Conservation (phyloP, 2,113 vertebrate species). For the Bufo bufo region DNA sequence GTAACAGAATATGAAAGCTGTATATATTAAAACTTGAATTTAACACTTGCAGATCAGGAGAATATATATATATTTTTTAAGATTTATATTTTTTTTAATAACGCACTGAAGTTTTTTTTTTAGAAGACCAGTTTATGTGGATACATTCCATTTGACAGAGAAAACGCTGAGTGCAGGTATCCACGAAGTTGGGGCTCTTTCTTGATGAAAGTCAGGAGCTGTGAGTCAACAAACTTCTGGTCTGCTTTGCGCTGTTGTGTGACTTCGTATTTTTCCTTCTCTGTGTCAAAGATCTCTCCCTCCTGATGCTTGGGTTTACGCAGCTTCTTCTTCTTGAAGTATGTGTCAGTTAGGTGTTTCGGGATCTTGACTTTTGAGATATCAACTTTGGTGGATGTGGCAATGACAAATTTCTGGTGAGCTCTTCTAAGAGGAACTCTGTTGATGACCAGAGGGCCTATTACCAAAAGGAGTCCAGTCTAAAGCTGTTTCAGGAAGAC, state of each 20-base stretch:
- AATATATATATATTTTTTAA: no score
- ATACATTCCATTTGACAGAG: conserved; percentile 87
- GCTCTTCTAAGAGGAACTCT: conserved; percentile 92
- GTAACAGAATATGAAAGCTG: no score
- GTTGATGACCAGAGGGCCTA: conserved; percentile 89
- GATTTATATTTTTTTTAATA: conserved; percentile 68
- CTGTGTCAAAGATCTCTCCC: conserved; percentile 97
- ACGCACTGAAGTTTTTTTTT: conserved; percentile 68
- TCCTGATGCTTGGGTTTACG: conserved; percentile 94
- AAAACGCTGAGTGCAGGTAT: conserved; percentile 88
- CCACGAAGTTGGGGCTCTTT: conserved; percentile 89
- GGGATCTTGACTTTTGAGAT: conserved; percentile 87
- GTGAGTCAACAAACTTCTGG: conserved; percentile 91
- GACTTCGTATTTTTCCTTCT: conserved; percentile 95
- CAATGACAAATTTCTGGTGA: conserved; percentile 97
- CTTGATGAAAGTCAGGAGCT: conserved; percentile 86
- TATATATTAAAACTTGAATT: no score
- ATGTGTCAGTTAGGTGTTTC: conserved; percentile 86
- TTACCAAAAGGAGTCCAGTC: conserved; percentile 92
- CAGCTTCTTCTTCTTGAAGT: conserved; percentile 98
- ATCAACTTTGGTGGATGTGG: conserved; percentile 91
- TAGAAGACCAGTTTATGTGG: conserved; percentile 98
- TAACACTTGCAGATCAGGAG: no score
- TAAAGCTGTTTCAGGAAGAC: conserved; percentile 95
- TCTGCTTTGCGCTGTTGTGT: conserved; percentile 91